Evolutionary conservation across 1,140 invertebrate genomes (phyloP).

Genomic region (Tetraneura akinire): DNA sequence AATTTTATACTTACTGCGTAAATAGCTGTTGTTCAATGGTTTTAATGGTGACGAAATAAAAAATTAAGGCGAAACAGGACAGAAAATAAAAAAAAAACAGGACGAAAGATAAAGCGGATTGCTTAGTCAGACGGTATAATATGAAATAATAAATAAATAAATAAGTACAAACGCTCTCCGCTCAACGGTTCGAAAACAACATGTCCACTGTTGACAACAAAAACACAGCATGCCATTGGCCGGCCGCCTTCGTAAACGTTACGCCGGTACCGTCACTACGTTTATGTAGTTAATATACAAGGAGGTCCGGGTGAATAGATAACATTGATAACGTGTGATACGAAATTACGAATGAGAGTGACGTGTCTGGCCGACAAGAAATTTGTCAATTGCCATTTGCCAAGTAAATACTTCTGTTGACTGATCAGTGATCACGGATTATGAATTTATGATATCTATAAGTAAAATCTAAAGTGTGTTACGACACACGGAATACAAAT

Average conservation of each 20-base stretch:
- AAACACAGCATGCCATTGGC: constrained; percentile 33
- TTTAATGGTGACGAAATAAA: background rate
- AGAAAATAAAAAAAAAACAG: background rate
- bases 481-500: too few species aligned
- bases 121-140: background rate
- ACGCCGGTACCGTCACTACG: constrained; percentile 4
- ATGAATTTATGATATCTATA: too few species aligned
- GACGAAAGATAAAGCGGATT: background rate
- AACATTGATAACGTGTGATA: background rate
- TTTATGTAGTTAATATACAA: background rate
- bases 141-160: constrained; percentile 42
- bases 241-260: background rate
- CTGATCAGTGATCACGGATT: too few species aligned
- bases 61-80: background rate
- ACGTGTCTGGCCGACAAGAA: background rate
- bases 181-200: constrained; percentile 51
- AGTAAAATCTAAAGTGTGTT: too few species aligned
- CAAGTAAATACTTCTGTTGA: too few species aligned
- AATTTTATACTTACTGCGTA: background rate
- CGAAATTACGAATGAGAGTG: background rate
- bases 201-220: constrained; percentile 51
- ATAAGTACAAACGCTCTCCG: constrained; percentile 20
- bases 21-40: background rate
- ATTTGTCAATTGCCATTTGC: background rate
- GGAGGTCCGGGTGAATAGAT: too few species aligned